These are phyloP conservation scores for Cremastinae sp. DNA, from an alignment of 2,888 invertebrate genomes.

Conservation along the genomic window DNA sequence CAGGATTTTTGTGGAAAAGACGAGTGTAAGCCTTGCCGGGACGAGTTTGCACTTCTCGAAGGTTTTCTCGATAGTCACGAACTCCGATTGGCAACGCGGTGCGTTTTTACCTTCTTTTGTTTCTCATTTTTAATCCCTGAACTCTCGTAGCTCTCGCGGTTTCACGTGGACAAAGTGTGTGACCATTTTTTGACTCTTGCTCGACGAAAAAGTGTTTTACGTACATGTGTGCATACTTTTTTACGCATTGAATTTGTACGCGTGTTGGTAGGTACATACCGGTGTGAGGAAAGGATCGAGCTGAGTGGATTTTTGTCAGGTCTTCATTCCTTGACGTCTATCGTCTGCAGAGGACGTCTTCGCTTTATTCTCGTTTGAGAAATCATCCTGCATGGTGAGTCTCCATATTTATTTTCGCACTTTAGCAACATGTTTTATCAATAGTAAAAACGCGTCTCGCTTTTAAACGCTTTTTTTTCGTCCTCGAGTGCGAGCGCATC, in stretches of 20 bases:
- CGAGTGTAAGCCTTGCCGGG: constrained; percentile 34
- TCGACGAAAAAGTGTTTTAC: constrained; percentile 9
- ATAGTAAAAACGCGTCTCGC: no score
- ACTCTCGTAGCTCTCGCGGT: constrained; percentile 6
- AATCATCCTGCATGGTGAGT: constrained; percentile 62
- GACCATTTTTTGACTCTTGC: constrained; percentile 14
- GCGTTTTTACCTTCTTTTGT: constrained; percentile 10
- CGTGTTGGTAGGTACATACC: constrained; percentile 19
- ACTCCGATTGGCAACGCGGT: no score
- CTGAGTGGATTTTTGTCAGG: constrained; percentile 52
- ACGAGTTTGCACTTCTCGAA: constrained; percentile 39
- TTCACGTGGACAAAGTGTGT: not conserved
- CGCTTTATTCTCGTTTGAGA: constrained; percentile 15
- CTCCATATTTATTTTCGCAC: not conserved
- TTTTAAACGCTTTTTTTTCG: no score
- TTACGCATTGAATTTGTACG: not conserved
- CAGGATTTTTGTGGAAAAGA: constrained; percentile 19
- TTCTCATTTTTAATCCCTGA: not conserved
- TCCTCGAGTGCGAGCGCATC: no score
- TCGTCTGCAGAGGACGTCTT: constrained; percentile 29
- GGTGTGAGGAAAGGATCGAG: constrained; percentile 21
- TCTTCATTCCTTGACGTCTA: constrained; percentile 16
- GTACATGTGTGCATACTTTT: constrained; percentile 18
- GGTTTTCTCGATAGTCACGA: not conserved
- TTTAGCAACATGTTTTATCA: not conserved